Base-by-base conservation (phyloP, 2,888 invertebrate species). In the Mythimna impura region DNA sequence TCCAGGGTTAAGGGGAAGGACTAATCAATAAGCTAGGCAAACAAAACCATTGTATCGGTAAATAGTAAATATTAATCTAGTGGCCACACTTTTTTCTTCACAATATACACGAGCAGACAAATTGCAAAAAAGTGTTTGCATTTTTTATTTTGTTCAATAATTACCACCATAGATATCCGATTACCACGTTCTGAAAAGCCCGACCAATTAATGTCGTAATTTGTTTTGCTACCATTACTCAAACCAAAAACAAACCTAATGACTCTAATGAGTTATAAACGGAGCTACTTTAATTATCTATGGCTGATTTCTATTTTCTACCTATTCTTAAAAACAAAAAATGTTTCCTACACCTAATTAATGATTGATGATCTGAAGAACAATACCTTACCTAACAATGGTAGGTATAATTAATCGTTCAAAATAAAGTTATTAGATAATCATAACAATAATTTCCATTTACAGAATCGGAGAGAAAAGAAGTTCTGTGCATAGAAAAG, bases 51-150 rank as follows among this genome's bases (percentile, higher is more conserved):
- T 4, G 30, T 22, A 63, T 25, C 9, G 14, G 61, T 55, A 58
- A 57, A 73, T 10, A 30, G 25, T 63, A 58, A 74, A 75, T 66
- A 75, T 66, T 60, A 34, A 17, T 30, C 25, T 14, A 64, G 10
- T 50, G 10, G 30, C 3, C 5, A 43, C 12, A 14, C 2, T 55
- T 72, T 60, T 57, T 54, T 47, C 9, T 30, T 60, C 25, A 5
- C 22, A 22, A 3, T 36, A 25, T 10, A 58, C n/a, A 60, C 64
- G 58, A 25, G 43, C 17, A 47, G 47, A 65, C 34, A 65, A 65
- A 34, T 64, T 52, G 14, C 14, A 40, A 52, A 10, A 22, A 36
- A 25, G 25, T 25, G 25, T n/a, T 68, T 34, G 22, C 5, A 52
- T 30, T 22, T 34, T 7, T 64, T 34, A n/a, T 2, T 30, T 47